Percentiles rank a stretch among this genome's conserved stretches.
phyloP scores from a whole-genome alignment of 2,113 vertebrate genomes.

The Mus spicilegus region DNA sequence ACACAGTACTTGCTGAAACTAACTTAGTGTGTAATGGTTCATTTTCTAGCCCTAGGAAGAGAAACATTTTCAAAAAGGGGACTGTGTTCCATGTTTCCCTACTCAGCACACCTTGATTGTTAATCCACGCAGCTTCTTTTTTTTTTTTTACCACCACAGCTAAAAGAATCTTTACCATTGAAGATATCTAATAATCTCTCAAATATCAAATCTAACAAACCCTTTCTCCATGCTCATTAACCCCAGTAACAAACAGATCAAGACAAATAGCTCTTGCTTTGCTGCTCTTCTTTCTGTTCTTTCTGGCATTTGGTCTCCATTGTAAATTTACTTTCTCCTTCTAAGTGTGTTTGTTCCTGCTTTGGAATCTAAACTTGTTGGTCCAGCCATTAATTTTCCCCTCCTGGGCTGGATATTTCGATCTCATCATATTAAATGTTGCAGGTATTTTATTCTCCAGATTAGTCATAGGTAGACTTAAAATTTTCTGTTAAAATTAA shows the following conservation, averaged over 20 bases:
- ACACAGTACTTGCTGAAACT: slow-evolving; percentile 37
- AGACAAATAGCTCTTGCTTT: neutral
- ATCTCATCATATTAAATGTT: neutral
- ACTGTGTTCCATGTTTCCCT: neutral
- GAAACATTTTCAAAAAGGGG: slow-evolving; percentile 12
- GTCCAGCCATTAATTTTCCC: neutral
- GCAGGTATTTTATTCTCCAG: neutral
- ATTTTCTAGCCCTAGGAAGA: slow-evolving; percentile 43
- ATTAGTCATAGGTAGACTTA: neutral
- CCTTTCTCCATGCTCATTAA: neutral
- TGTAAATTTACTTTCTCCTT: neutral
- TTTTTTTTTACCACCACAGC: neutral
- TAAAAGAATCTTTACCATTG: neutral
- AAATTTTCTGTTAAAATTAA: neutral
- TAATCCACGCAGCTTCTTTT: neutral
- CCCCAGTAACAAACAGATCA: neutral
- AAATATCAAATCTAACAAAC: neutral
- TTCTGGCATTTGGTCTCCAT: neutral
- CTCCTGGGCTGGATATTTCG: neutral
- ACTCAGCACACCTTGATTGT: neutral
- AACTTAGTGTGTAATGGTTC: slow-evolving; percentile 38
- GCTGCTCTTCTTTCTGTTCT: neutral
- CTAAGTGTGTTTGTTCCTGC: neutral
- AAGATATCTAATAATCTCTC: slow-evolving; percentile 10
- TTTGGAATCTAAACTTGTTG: slow-evolving; percentile 31